These are phyloP conservation scores for Cryptus viduatorius DNA, from an alignment of 2,888 invertebrate genomes.

Conservation along the genomic window DNA sequence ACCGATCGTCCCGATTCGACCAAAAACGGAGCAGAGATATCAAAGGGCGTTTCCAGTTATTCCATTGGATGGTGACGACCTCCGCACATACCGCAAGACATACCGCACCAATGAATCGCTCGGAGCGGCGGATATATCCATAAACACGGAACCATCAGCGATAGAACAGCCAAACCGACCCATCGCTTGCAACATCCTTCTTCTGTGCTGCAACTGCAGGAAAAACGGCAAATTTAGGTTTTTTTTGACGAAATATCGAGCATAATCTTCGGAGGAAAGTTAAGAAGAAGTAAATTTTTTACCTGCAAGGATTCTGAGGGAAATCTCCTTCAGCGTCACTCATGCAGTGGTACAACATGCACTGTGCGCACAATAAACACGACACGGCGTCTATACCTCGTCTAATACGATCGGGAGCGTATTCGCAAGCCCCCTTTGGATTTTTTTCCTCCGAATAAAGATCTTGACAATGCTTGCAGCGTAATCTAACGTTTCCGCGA, in stretches of 20 bases:
- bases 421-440: conserved; percentile 93
- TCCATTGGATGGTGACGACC: conserved; percentile 89
- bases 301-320: conserved; percentile 93
- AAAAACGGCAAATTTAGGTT: too few relatives aligned
- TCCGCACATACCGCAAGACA: conserved; percentile 93
- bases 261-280: too few relatives aligned
- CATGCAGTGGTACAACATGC: conserved; percentile 97
- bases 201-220: conserved; percentile 85
- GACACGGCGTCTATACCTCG: conserved; percentile 93
- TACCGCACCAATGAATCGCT: conserved; percentile 93
- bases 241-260: too few relatives aligned
- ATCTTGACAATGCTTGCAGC: conserved; percentile 92
- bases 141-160: conserved; percentile 95
- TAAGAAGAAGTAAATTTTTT: neutral
- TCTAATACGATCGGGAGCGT: conserved; percentile 93
- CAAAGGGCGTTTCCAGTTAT: conserved; percentile 84
- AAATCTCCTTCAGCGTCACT: conserved; percentile 96
- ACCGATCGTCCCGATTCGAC: conserved; percentile 71
- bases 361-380: conserved; percentile 95
- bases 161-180: conserved; percentile 94
- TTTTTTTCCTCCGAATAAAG: conserved; percentile 94
- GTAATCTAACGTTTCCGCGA: conserved; percentile 84
- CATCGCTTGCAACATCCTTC: conserved; percentile 92
- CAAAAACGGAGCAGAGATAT: conserved; percentile 82
- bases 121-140: conserved; percentile 97